Evolutionary conservation across 2,888 invertebrate species (phyloP), one percentile per base, ranked within the genome.

Genomic region (Nudaria mundana): DNA sequence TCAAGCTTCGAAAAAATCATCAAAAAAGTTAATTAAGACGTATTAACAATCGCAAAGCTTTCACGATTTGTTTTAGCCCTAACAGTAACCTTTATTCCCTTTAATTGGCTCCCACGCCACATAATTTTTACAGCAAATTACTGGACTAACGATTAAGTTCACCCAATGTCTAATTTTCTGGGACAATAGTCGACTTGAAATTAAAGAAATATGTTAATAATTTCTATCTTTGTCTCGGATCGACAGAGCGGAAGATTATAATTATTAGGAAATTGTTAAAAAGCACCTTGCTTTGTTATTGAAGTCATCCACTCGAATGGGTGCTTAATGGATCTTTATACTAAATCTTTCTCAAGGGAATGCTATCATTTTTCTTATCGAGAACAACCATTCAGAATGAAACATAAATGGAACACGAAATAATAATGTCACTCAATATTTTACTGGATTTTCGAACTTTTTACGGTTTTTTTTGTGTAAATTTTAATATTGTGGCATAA

Each of bases 151-250:
- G 72, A 78, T 78, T 80, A 77, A 69, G 62, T 72, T 72, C 71
- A 74, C 69, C 68, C 75, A 63, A 76, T 76, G 74, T 77, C 78
- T 75, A 82, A 87, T 82, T 83, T 79, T 76, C 73, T 74, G 76
- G 76, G 81, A 86, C 85, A 86, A 83, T 82, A 78, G 82, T 71
- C 73, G 66, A 71, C 69, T 75, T 71, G 63, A 73, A 78, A 79
- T 86, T 81, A 78, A 79, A 81, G 76, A 82, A 83, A 84, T 85
- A 86, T 87, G 86, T 76, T 80, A 87, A n/a, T n/a, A n/a, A 87
- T 86, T 79, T 57, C 58, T 53, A 71, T 75, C 81, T 85, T 84
- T 87, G 86, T 86, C 71, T 68, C 69, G 69, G 58, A 40, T 68
- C 83, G 75, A 32, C 79, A 69, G 80, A 81, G 82, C 85, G 84